Percentiles rank a stretch among this genome's conserved stretches.
Evolutionary conservation across 2,797 vertebrate species (phyloP).

Genomic region (Gobionotothen gibberifrons): DNA sequence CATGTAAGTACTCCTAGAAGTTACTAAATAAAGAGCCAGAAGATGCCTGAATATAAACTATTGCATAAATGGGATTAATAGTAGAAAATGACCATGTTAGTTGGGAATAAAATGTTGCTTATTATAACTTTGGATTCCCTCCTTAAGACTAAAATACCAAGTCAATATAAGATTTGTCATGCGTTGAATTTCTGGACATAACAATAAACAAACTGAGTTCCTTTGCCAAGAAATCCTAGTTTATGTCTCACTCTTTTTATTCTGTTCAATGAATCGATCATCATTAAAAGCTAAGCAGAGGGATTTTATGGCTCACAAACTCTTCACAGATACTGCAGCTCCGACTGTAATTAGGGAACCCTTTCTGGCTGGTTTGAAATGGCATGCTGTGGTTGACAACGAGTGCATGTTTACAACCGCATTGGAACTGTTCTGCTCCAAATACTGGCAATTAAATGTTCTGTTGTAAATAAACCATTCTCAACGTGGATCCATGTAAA

Average conservation of each 20-base stretch:
- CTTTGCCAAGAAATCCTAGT: slow-evolving; percentile 1
- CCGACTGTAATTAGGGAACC: slow-evolving; percentile 23
- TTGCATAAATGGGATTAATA: neutral
- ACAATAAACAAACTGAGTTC: neutral
- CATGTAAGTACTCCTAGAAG: too few species aligned
- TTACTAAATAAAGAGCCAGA: neutral
- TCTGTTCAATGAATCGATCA: neutral
- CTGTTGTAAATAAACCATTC: slow-evolving; percentile 28
- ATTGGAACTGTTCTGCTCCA: slow-evolving; percentile 26
- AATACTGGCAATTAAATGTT: slow-evolving; percentile 33
- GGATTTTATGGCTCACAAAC: slow-evolving; percentile 18
- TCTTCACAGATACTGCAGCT: slow-evolving; percentile 13
- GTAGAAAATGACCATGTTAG: neutral
- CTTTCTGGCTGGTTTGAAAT: slow-evolving; percentile 22
- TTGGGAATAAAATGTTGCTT: neutral
- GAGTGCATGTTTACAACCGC: slow-evolving; percentile 16
- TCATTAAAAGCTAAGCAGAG: slow-evolving; percentile 26
- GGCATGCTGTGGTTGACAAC: slow-evolving; percentile 31
- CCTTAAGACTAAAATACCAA: neutral
- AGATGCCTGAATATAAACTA: neutral
- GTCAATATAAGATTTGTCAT: neutral
- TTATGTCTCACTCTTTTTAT: neutral
- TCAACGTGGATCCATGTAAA: slow-evolving; percentile 28
- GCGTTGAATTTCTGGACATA: slow-evolving; percentile 13
- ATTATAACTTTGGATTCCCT: neutral